Percentiles rank a stretch among this genome's conserved stretches.
phyloP scores from a whole-genome alignment of 2,888 invertebrate species.

The Odontothrips loti region DNA sequence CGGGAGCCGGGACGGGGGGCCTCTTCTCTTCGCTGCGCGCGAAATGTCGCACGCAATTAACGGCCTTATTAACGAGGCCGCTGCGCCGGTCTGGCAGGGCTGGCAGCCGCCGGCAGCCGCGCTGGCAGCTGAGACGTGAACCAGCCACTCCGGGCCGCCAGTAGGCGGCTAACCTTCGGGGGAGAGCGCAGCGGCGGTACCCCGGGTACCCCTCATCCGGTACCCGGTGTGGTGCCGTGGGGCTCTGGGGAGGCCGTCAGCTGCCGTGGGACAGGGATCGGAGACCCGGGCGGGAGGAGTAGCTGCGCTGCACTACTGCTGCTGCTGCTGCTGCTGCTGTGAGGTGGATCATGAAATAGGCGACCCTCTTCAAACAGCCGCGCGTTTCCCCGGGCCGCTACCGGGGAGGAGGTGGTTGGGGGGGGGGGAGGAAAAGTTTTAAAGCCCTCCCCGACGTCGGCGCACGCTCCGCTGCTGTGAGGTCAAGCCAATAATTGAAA shows the following conservation, averaged over 20 bases:
- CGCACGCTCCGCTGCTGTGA: not conserved
- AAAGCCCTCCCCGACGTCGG: not conserved
- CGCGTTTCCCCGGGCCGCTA: not conserved
- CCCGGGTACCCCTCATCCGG: too few species aligned
- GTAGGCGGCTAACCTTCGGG: too few species aligned
- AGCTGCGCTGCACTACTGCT: too few species aligned
- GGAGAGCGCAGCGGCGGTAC: too few species aligned
- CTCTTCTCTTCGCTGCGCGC: not conserved
- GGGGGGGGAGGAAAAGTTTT: not conserved
- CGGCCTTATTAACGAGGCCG: constrained; percentile 16
- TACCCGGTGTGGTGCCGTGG: too few species aligned
- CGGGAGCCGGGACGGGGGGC: not conserved
- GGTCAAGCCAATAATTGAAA: constrained; percentile 24
- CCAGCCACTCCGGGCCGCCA: too few species aligned
- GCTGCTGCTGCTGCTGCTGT: not conserved
- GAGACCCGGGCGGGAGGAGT: not conserved
- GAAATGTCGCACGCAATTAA: constrained; percentile 22
- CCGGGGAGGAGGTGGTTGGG: too few species aligned
- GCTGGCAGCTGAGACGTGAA: too few species aligned
- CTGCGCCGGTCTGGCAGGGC: not conserved
- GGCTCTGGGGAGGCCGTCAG: too few species aligned
- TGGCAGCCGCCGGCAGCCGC: not conserved
- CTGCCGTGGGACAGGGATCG: too few species aligned
- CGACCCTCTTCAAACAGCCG: constrained; percentile 5
- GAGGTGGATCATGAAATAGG: constrained; percentile 3